A percentile compares a stretch with the other conserved stretches of the same genome.
Evolutionary conservation across 2,797 vertebrate species (phyloP).

Genomic region (Anguilla marmorata): DNA sequence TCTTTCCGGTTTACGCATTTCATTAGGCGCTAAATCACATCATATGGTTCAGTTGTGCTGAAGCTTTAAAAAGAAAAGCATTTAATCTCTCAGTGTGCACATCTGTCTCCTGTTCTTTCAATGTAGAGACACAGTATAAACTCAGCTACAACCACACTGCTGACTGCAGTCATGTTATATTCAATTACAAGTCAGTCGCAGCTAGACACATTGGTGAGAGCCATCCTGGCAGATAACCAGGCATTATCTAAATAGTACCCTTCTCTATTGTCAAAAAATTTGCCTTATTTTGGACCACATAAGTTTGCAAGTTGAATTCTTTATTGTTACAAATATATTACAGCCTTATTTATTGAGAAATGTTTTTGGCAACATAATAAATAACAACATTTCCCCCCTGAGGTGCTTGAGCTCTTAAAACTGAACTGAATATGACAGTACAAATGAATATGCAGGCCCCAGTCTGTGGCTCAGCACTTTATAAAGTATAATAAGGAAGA

Average conservation of each 20-base stretch:
- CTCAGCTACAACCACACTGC: not conserved
- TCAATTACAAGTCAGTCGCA: not conserved
- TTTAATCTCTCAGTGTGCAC: not conserved
- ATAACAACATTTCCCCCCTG: not conserved
- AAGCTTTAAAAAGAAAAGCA: not conserved
- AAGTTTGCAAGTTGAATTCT: not conserved
- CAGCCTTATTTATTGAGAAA: too few species aligned
- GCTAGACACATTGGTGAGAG: not conserved
- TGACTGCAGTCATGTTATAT: not conserved
- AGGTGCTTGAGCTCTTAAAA: not conserved
- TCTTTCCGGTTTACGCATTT: not conserved
- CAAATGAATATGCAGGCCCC: not conserved
- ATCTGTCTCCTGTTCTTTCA: constrained; percentile 1
- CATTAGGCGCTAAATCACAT: not conserved
- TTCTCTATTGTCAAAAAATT: not conserved
- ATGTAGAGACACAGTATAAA: not conserved
- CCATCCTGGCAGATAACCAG: not conserved
- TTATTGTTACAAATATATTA: too few species aligned
- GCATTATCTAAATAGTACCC: not conserved
- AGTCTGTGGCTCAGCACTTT: not conserved
- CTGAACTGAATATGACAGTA: not conserved
- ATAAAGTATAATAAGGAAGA: not conserved
- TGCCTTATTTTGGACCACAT: not conserved
- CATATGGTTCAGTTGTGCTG: not conserved
- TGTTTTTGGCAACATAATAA: too few species aligned